Evolutionary conservation across 92 coral and sea anemone genomes (phyloP).

Genomic region (Siderastrea siderea): DNA sequence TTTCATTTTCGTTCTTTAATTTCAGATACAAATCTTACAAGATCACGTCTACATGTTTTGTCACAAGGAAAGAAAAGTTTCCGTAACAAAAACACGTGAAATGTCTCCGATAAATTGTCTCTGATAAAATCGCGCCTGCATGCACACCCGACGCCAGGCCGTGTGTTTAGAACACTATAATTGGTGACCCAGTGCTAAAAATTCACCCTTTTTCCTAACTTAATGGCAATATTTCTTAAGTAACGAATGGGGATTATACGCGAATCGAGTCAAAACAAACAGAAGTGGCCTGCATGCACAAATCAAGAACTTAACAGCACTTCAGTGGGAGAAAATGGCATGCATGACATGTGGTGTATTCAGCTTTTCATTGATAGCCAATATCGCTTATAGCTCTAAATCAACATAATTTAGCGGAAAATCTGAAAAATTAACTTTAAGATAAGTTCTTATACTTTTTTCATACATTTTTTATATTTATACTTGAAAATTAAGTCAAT

Average conservation of each 20-base stretch:
- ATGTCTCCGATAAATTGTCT: background rate
- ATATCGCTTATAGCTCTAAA: constrained; percentile 16
- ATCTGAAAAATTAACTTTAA: background rate
- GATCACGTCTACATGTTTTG: background rate
- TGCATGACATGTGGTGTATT: background rate
- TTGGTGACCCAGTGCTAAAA: no score
- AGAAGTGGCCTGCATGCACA: background rate
- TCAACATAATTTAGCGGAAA: background rate
- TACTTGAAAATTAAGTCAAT: no score
- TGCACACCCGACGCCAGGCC: background rate
- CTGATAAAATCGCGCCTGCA: background rate
- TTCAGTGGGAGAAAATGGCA: background rate
- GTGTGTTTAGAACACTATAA: no score
- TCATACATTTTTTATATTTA: no score
- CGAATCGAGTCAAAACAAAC: constrained; percentile 23
- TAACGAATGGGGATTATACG: background rate
- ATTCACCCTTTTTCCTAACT: background rate
- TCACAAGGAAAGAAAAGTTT: background rate
- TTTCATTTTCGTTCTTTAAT: background rate
- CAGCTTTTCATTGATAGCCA: background rate
- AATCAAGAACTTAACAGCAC: background rate
- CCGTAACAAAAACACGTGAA: background rate
- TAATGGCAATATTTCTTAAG: background rate
- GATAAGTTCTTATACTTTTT: background rate
- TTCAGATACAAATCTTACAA: background rate